Evolutionary conservation across 1,140 invertebrate genomes (phyloP), one percentile per base, ranked within the genome.

Genomic region (Plodia interpunctella): DNA sequence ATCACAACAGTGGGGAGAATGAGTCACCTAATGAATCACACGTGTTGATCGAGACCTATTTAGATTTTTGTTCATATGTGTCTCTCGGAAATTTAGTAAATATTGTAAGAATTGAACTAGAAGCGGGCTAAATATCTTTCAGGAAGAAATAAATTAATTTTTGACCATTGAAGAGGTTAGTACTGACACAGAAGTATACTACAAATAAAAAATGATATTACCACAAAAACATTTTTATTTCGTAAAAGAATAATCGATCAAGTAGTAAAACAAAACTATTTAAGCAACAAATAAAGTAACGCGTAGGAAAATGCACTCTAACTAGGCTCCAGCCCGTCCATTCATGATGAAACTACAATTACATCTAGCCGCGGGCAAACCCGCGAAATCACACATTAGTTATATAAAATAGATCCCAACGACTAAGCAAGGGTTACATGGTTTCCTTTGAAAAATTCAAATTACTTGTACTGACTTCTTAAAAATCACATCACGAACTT

Each of bases 401-500:
- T 65, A 59, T 71, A 68, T 51, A 69, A 66, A 75, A 78, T 74
- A 80, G 63, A 66, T 72, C 63, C 63, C 71, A 73, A 74, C 64
- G 62, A 72, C 66, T 69, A 77, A 75, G 67, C 73, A 71, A 76
- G 71, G 69, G 58, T 69, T 76, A 79, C 72, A 76, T 73, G 62
- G 73, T 75, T 70, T 62, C 66, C 65, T 79, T 74, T 74, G 72
- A 72, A 80, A 77, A 75, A 76, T 74, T 77, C 70, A 70, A 78
- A 71, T 74, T 74, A 79, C 68, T 79, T 74, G 72, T 74, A 76
- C 66, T 76, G 77, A 81, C 65, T 74, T 76, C 70, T 58, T 73
- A 62, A 63, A 78, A 81, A 80, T 80, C 76, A 81, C 70, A 79
- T 78, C 66, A 76, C 70, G 73, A 72, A 70, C 66, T 76, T 70